A percentile compares a stretch with the other conserved stretches of the same genome.
phyloP scores from a whole-genome alignment of 2,797 vertebrate genomes.

The Brotula barbata region DNA sequence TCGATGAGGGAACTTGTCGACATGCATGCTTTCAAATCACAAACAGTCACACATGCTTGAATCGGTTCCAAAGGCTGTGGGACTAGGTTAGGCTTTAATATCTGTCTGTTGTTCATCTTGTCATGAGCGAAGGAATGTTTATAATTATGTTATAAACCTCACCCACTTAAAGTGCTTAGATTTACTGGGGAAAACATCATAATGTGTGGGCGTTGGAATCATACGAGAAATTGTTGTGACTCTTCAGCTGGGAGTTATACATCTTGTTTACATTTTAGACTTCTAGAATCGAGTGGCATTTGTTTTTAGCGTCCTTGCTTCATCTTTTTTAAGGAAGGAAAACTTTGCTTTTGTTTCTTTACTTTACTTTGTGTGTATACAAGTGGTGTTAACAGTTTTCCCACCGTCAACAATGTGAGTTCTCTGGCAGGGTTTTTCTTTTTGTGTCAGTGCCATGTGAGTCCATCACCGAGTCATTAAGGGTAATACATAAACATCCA shows the following conservation, averaged over 20 bases:
- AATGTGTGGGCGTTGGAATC: constrained; percentile 26
- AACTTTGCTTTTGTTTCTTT: constrained; percentile 18
- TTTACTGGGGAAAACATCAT: constrained; percentile 44
- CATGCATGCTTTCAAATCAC: constrained; percentile 37
- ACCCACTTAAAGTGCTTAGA: constrained; percentile 58
- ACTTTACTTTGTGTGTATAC: constrained; percentile 28
- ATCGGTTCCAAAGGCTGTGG: constrained; percentile 35
- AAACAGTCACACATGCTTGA: constrained; percentile 42
- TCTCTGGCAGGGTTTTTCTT: constrained; percentile 16
- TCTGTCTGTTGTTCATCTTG: constrained; percentile 45
- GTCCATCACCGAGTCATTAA: constrained; percentile 48
- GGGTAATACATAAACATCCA: constrained; percentile 44
- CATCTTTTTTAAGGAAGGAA: constrained; percentile 25
- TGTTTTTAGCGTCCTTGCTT: constrained; percentile 7
- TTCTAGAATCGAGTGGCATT: constrained; percentile 11
- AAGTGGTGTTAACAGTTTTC: constrained; percentile 20
- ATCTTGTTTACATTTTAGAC: constrained; percentile 41
- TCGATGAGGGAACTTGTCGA: constrained; percentile 21
- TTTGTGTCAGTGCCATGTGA: constrained; percentile 20
- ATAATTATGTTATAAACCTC: constrained; percentile 65
- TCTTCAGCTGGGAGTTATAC: constrained; percentile 14
- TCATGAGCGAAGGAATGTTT: constrained; percentile 58
- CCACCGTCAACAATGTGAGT: constrained; percentile 19
- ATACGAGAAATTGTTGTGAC: constrained; percentile 40
- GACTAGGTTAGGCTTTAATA: constrained; percentile 42